A percentile compares a stretch with the other conserved stretches of the same genome.
phyloP scores from a whole-genome alignment of 1,140 invertebrate genomes.

The Drosophila hydei region DNA sequence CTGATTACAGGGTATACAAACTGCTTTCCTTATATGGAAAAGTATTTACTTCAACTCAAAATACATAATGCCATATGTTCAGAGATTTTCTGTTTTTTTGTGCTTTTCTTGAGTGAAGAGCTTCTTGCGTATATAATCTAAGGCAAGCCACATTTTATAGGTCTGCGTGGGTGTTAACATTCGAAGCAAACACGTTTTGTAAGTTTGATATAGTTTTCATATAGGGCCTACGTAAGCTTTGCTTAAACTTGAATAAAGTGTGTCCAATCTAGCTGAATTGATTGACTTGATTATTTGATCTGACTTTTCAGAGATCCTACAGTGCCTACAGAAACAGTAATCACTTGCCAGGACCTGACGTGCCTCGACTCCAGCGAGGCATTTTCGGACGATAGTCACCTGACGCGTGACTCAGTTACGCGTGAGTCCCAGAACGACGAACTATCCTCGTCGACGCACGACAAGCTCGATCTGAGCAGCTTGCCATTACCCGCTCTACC shows the following conservation, averaged over 20 bases:
- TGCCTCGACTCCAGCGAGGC: slow-evolving; percentile 80
- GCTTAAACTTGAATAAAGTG: too few species aligned
- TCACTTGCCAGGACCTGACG: slow-evolving; percentile 63
- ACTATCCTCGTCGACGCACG: slow-evolving; percentile 72
- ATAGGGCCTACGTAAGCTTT: too few species aligned
- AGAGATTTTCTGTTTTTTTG: not conserved
- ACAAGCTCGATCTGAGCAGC: slow-evolving; percentile 79
- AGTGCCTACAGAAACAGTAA: slow-evolving; percentile 4
- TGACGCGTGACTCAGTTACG: slow-evolving; percentile 78
- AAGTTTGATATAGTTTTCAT: too few species aligned
- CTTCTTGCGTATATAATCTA: slow-evolving; percentile 10
- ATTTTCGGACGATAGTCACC: slow-evolving; percentile 78
- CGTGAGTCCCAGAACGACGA: slow-evolving; percentile 81
- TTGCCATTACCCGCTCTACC: slow-evolving; percentile 78
- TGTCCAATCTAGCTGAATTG: not conserved
- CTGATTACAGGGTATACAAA: slow-evolving; percentile 8
- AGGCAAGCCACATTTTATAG: not conserved
- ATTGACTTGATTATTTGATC: not conserved
- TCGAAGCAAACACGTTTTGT: not conserved
- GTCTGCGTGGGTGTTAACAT: not conserved
- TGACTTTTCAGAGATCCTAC: slow-evolving; percentile 23
- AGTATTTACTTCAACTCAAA: slow-evolving; percentile 22
- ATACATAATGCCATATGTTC: slow-evolving; percentile 7
- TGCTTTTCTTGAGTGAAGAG: not conserved
- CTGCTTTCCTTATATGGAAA: slow-evolving; percentile 25